Conservation (phyloP, 2,797 vertebrate genomes). For the Typhlichthys eigenmanni region DNA sequence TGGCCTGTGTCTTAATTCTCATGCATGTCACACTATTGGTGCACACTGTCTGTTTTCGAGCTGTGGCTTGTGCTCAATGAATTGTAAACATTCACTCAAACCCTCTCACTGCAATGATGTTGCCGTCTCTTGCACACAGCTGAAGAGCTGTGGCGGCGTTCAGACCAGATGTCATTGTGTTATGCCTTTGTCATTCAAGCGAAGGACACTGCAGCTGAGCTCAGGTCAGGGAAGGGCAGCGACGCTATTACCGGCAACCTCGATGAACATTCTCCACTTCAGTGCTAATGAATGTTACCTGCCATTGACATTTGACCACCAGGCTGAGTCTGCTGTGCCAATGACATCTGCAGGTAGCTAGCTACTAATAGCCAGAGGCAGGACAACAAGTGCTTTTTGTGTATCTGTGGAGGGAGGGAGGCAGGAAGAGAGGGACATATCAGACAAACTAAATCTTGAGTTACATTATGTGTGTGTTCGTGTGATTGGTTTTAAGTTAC, state of each 20-base stretch:
- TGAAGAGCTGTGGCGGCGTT: no score
- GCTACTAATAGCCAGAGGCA: conserved; percentile 5
- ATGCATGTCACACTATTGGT: no score
- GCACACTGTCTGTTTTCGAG: no score
- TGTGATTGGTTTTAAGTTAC: conserved; percentile 22
- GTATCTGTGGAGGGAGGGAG: background rate
- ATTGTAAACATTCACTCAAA: no score
- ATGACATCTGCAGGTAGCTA: conserved; percentile 26
- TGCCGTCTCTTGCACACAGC: conserved; percentile 4
- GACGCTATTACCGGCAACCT: conserved; percentile 3
- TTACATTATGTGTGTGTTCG: conserved; percentile 5
- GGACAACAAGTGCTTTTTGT: conserved; percentile 3
- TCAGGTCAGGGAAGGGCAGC: conserved; percentile 18
- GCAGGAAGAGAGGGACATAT: background rate
- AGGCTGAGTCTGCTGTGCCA: conserved; percentile 26
- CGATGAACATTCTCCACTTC: background rate
- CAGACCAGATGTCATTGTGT: conserved; percentile 27
- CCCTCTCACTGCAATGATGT: no score
- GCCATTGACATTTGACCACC: conserved; percentile 27
- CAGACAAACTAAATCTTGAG: no score
- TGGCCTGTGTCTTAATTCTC: no score
- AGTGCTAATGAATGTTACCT: conserved; percentile 27
- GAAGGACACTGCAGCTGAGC: conserved; percentile 24
- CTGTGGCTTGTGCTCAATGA: no score
- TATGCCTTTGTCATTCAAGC: conserved; percentile 21